Evolutionary conservation across 2,113 vertebrate species (phyloP).

Genomic region (Nyctibius bracteatus): DNA sequence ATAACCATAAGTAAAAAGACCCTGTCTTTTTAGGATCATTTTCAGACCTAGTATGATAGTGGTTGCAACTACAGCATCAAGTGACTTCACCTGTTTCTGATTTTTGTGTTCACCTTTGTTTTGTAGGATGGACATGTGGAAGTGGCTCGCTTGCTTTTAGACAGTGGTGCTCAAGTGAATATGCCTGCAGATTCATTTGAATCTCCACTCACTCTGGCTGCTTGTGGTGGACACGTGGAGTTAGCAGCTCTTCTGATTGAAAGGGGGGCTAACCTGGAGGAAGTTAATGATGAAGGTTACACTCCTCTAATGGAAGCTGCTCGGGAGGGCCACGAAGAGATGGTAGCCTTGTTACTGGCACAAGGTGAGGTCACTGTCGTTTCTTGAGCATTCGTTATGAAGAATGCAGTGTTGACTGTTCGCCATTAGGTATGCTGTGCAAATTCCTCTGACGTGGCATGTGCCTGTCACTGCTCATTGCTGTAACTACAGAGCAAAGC

Average conservation of each 20-base stretch:
- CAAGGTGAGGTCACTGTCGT: conserved; percentile 79
- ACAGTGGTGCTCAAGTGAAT: conserved; percentile 98
- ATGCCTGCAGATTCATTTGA: conserved; percentile 99
- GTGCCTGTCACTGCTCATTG: background rate
- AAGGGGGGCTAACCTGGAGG: conserved; percentile 96
- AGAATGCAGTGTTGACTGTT: accelerated
- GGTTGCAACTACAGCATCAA: background rate
- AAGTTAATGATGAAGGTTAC: conserved; percentile 99
- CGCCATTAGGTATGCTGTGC: background rate
- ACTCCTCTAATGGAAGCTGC: conserved; percentile 99
- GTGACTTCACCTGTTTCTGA: background rate
- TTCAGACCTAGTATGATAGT: background rate
- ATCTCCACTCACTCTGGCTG: conserved; percentile 93
- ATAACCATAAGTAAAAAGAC: background rate
- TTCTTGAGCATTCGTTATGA: accelerated
- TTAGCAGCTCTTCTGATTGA: conserved; percentile 94
- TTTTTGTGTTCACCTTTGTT: background rate
- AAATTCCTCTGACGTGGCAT: accelerated
- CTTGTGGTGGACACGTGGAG: conserved; percentile 96
- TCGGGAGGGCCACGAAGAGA: conserved; percentile 96
- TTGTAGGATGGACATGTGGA: conserved; percentile 95
- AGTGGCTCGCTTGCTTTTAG: conserved; percentile 95
- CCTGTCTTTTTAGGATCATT: background rate
- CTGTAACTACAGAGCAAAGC: background rate
- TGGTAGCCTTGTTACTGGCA: conserved; percentile 96